Percentiles rank a stretch among this genome's conserved stretches.
Conservation (phyloP, 1,140 invertebrate species). For the Zophobas atratus region DNA sequence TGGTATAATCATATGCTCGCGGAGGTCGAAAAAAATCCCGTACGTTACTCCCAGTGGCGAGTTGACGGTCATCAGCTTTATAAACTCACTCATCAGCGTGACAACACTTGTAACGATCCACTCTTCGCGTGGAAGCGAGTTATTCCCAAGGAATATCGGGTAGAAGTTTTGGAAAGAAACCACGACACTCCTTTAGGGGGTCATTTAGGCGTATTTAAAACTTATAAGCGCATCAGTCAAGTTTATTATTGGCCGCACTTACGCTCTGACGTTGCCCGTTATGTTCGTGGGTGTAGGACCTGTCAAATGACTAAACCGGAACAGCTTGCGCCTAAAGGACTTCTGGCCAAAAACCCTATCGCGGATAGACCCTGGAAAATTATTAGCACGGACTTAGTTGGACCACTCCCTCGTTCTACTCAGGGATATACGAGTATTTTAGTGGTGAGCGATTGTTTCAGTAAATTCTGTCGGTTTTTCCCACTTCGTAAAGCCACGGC, state of each 20-base stretch:
- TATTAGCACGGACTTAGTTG: no score
- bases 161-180: neutral
- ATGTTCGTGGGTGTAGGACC: neutral
- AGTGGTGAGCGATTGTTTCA: no score
- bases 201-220: neutral
- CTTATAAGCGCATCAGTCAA: neutral
- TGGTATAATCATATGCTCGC: neutral
- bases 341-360: no score
- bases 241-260: neutral
- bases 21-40: neutral
- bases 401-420: no score
- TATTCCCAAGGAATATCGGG: neutral
- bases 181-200: neutral
- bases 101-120: neutral
- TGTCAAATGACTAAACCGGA: no score
- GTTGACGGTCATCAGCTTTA: neutral
- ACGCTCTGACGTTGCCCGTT: neutral
- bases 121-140: neutral
- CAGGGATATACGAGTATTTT: no score
- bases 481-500: no score
- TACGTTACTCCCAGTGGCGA: neutral
- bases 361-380: no score
- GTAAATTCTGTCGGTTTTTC: no score
- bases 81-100: neutral
- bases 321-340: no score